Base-by-base conservation (phyloP, 2,113 vertebrate species). In the Ptilorrhoa leucosticta region DNA sequence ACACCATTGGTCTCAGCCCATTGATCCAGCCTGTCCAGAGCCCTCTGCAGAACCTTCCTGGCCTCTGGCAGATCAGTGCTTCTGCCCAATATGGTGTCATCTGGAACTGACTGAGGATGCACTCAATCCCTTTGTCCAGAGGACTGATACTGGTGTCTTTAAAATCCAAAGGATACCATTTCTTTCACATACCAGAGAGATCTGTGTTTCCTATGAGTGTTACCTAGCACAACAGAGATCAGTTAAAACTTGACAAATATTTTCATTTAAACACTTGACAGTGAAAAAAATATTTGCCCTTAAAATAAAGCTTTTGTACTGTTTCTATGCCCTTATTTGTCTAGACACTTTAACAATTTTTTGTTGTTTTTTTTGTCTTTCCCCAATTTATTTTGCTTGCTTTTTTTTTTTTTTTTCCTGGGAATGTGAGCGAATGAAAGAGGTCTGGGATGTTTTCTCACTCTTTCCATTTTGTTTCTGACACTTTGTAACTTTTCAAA, bases 1-100 rank as follows among this genome's bases (percentile, higher is more conserved):
- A 16, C 10, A 21, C 3, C 13, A 1, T 0, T 22, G 19, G 3
- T 11, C 50, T 76, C 4, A 20, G n/a, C 9, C 33, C 22, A 33
- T 19, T 0, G 0, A 16, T 27, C 44, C 87, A 40, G 22, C 22
- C 61, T 27, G 16, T 27, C 23, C 75, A 57, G n/a, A 47, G 7
- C 27, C 16, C 27, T 76, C 57, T 76, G n/a, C 4, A 42, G 24
- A 70, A 23, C 16, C 50, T 35, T 11, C 48, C 22, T 40, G 28
- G 11, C 30, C 37, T 47, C 28, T 10, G 60, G 33, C 26, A 51
- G n/a, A 26, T 22, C 0, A 2, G 8, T 21, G 15, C 6, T 70
- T 31, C 30, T 14, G 3, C 13, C 20, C 31, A 14, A 2, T 9
- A 15, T 47, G 13, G 31, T 53, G 13, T n/a, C 2, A 8, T 26